phyloP scores from a whole-genome alignment of 2,888 invertebrate genomes.

The Chrysolina americana region DNA sequence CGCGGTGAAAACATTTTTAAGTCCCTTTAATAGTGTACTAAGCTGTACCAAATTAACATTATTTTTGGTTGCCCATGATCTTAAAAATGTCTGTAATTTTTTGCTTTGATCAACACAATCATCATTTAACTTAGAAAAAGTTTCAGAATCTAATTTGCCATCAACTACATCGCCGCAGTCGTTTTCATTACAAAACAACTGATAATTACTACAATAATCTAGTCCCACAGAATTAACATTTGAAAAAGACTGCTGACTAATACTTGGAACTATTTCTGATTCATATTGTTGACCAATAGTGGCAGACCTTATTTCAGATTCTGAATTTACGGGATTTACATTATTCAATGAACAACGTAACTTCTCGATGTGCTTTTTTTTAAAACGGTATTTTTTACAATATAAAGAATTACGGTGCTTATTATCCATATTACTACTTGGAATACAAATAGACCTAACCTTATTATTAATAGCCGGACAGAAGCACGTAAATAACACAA shows the following conservation, averaged over 20 bases:
- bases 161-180: constrained; percentile 17
- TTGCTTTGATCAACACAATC: constrained; percentile 19
- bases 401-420: constrained; percentile 5
- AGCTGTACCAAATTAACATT: constrained; percentile 26
- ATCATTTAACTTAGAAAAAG: constrained; percentile 21
- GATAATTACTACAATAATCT: constrained; percentile 25
- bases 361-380: constrained; percentile 26
- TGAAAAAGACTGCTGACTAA: constrained; percentile 22
- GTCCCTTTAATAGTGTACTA: constrained; percentile 23
- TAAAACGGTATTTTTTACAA: constrained; percentile 21
- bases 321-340: constrained; percentile 22
- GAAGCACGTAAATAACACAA: constrained; percentile 1
- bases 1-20: constrained; percentile 21
- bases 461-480: constrained; percentile 1
- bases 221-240: constrained; percentile 6
- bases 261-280: constrained; percentile 24
- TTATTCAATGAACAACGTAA: constrained; percentile 21
- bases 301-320: constrained; percentile 19
- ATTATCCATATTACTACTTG: constrained; percentile 2
- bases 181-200: constrained; percentile 29
- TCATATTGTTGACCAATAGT: constrained; percentile 23
- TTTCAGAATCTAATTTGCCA: constrained; percentile 26
- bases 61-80: constrained; percentile 24
- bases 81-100: constrained; percentile 22
- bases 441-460: neutral